A percentile compares a stretch with the other conserved stretches of the same genome.
Conservation (phyloP, 2,888 invertebrate species). For the Leptinotarsa peninsularis region DNA sequence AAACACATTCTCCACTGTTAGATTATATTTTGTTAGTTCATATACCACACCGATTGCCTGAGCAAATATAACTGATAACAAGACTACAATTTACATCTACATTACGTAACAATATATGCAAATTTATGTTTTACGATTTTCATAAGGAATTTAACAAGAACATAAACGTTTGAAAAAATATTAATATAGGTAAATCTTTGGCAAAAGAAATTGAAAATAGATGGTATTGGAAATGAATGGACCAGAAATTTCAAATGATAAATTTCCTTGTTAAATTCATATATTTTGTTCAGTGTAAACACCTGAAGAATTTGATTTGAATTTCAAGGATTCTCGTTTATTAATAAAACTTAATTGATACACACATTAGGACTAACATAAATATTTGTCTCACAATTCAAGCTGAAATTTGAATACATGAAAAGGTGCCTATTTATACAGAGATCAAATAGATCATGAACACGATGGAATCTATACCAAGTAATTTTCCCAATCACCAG, state of each 20-base stretch:
- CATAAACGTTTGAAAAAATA: not conserved
- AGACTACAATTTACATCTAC: no score
- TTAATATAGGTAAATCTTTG: no score
- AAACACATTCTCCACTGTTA: no score
- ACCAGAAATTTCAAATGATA: no score
- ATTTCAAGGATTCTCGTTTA: not conserved
- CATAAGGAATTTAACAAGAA: no score
- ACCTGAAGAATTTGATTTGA: not conserved
- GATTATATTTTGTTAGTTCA: no score
- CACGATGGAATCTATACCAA: no score
- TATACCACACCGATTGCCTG: not conserved
- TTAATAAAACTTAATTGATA: not conserved
- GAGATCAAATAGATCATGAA: not conserved
- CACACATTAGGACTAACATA: not conserved
- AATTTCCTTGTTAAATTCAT: not conserved
- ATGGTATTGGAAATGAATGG: no score
- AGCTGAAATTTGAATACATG: not conserved
- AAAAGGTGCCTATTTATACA: not conserved
- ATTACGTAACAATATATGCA: no score
- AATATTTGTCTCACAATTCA: not conserved
- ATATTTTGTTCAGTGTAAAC: not conserved
- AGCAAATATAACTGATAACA: conserved; percentile 1
- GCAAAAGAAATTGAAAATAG: no score
- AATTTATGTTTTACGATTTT: no score
- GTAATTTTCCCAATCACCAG: no score